These are phyloP conservation scores for Chromoteleia sp. DNA, from an alignment of 2,888 invertebrate genomes.

Conservation along the genomic window DNA sequence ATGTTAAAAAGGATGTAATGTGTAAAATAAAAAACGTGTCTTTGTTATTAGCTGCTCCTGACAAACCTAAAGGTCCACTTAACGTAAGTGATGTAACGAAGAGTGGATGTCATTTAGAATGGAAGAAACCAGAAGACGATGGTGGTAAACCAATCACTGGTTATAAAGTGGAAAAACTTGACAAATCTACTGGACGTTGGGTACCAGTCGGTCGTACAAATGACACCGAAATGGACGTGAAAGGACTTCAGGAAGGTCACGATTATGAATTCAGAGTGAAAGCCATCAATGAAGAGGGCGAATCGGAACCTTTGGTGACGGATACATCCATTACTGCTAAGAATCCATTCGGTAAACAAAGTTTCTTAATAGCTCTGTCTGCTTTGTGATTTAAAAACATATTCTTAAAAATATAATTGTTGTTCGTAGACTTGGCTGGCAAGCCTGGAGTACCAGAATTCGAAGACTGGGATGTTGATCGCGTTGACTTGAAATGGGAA, in stretches of 20 bases:
- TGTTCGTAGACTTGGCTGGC: conserved; percentile 89
- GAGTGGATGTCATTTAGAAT: conserved; percentile 93
- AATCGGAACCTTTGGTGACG: conserved; percentile 97
- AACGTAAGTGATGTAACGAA: conserved; percentile 93
- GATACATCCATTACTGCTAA: conserved; percentile 95
- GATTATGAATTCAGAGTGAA: conserved; percentile 97
- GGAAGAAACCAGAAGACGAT: conserved; percentile 98
- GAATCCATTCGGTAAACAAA: conserved; percentile 93
- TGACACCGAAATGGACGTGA: conserved; percentile 95
- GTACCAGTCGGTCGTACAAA: conserved; percentile 94
- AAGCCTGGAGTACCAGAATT: conserved; percentile 95
- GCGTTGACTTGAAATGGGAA: conserved; percentile 97
- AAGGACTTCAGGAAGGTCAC: conserved; percentile 95
- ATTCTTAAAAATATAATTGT: not conserved
- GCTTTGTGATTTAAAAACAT: not conserved
- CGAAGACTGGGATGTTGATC: conserved; percentile 95
- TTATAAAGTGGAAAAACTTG: conserved; percentile 97
- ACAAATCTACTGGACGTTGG: conserved; percentile 95
- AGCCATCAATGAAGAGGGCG: conserved; percentile 97
- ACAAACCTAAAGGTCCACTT: conserved; percentile 94
- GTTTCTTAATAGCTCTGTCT: not conserved
- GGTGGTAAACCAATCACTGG: conserved; percentile 97
- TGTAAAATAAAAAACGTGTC: conserved; percentile 88
- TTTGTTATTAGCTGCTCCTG: conserved; percentile 88
- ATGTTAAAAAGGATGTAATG: too few relatives aligned